Evolutionary conservation across 2,113 vertebrate genomes (phyloP), one percentile per base, ranked within the genome.

Genomic region (Scortum barcoo): DNA sequence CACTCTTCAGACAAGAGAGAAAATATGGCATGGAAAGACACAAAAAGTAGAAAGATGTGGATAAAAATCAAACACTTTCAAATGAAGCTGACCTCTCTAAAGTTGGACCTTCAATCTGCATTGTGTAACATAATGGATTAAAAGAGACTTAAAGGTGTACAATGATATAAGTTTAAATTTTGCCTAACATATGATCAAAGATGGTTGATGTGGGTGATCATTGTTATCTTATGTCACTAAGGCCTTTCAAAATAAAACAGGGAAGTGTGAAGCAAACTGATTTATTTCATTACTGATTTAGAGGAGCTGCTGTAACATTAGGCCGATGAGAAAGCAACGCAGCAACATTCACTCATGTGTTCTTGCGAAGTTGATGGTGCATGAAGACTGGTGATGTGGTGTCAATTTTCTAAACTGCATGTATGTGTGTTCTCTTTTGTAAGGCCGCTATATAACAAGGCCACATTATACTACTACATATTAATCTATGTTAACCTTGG

Each of bases 211-310:
- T 62, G 46, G 38, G 54, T 48, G 30, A 38, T 12, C 9, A 26
- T 36, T 20, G 17, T 19, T 26, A 20, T 70, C 28, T 33, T 24
- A 30, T 56, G 44, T 56, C 38, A 51, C n/a, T 26, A n/a, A 54
- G 22, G 62, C 73, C 36, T 24, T 60, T 53, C 61, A 75, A 28
- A 68, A 84, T 68, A 30, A 57, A 77, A 62, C 13, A 78, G 66
- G 8, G 6, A 33, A 75, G 61, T 46, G 56, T 30, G 44, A 80
- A 38, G 57, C 74, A 0, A 56, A 77, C 36, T 86, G 20, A 78
- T 69, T 74, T 26, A 65, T 51, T 56, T 42, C 30, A 11, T 67
- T 26, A 67, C 66, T 66, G 74, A 72, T 66, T 20, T 28, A 5
- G 26, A 40, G 17, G 70, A 40, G 46, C 54, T 46, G 28, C 76